A percentile compares a stretch with the other conserved stretches of the same genome.
Evolutionary conservation across 2,888 invertebrate genomes (phyloP).

Genomic region (Ectobius pallidus): DNA sequence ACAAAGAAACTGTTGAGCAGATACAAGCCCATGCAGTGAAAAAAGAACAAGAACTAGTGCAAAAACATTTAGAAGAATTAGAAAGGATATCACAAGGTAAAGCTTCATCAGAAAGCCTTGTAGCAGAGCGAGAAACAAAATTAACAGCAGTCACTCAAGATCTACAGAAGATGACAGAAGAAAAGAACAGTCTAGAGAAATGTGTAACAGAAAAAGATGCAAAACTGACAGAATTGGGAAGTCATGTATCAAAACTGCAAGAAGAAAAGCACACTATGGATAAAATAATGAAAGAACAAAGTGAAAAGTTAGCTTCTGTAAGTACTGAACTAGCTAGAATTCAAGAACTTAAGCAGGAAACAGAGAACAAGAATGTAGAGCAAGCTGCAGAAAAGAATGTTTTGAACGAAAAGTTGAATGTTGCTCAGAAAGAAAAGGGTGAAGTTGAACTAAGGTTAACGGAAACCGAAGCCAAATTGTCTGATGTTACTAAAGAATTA

Average conservation of each 20-base stretch:
- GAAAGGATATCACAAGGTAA: constrained; percentile 43
- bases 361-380: constrained; percentile 27
- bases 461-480: constrained; percentile 56
- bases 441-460: constrained; percentile 56
- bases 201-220: constrained; percentile 58
- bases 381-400: constrained; percentile 16
- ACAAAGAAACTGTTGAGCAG: constrained; percentile 50
- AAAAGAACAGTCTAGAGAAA: constrained; percentile 35
- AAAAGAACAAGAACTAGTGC: constrained; percentile 59
- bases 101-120: constrained; percentile 29
- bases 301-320: constrained; percentile 47
- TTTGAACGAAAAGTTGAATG: constrained; percentile 52
- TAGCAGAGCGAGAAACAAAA: constrained; percentile 54
- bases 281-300: constrained; percentile 45
- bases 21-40: constrained; percentile 59
- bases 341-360: constrained; percentile 52
- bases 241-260: constrained; percentile 55
- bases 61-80: constrained; percentile 56
- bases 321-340: constrained; percentile 47
- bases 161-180: constrained; percentile 46
- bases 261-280: constrained; percentile 48
- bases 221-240: constrained; percentile 56
- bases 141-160: constrained; percentile 57
- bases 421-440: constrained; percentile 56
- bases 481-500: constrained; percentile 50